These are phyloP conservation scores for Nebria brevicollis DNA, from an alignment of 2,888 invertebrate species.

Conservation along the genomic window DNA sequence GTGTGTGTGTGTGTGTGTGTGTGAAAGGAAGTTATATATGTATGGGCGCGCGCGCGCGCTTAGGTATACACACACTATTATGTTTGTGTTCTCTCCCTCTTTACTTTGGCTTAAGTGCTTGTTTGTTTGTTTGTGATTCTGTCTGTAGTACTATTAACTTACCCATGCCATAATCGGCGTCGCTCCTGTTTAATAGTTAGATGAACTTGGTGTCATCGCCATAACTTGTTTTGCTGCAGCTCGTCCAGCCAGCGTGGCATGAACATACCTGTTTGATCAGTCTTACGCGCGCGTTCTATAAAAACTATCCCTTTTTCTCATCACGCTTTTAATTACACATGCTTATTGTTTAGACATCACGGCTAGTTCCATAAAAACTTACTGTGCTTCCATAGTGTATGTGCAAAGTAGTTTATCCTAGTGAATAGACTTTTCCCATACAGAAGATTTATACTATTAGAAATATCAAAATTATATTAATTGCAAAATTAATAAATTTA, in stretches of 20 bases:
- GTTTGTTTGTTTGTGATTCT: neutral
- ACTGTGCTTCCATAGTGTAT: neutral
- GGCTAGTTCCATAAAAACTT: neutral
- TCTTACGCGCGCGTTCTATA: neutral
- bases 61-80: neutral
- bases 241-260: neutral
- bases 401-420: neutral
- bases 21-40: constrained; percentile 38
- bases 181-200: constrained; percentile 1
- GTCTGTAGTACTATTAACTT: constrained; percentile 4
- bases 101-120: constrained; percentile 8
- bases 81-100: constrained; percentile 25
- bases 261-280: neutral
- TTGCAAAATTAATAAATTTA: too few species aligned
- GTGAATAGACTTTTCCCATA: neutral
- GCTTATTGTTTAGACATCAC: neutral
- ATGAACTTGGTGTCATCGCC: constrained; percentile 1
- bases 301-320: neutral
- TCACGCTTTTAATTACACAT: neutral
- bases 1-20: constrained; percentile 49
- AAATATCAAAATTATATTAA: too few species aligned
- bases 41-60: neutral
- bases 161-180: neutral
- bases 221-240: neutral
- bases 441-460: too few species aligned